These are phyloP conservation scores for Bostrychus sinensis DNA, from an alignment of 2,113 vertebrate genomes.

Conservation along the genomic window DNA sequence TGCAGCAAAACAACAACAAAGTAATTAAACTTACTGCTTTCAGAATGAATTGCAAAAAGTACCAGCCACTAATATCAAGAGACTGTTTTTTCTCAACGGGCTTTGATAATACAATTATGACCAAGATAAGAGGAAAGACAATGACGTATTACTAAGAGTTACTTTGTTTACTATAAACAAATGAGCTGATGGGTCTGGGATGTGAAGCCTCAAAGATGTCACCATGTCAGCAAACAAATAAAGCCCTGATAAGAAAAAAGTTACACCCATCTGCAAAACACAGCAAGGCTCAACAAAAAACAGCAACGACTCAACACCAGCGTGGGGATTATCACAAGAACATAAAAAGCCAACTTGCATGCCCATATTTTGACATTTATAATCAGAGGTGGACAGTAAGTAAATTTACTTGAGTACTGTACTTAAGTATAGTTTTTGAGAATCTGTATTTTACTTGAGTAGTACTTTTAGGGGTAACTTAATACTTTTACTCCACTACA, in stretches of 20 bases:
- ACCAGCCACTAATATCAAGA: neutral
- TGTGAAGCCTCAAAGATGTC: neutral
- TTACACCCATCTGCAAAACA: constrained; percentile 12
- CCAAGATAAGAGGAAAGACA: neutral
- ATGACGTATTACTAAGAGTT: neutral
- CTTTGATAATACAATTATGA: neutral
- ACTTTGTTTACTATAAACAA: neutral
- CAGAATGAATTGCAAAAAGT: neutral
- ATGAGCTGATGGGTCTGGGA: constrained; percentile 6
- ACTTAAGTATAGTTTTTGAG: too few relatives aligned
- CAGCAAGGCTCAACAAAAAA: neutral
- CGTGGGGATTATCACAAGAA: neutral
- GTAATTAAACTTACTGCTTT: too few relatives aligned
- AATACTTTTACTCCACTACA: too few relatives aligned
- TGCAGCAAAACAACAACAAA: too few relatives aligned
- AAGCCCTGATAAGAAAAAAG: neutral
- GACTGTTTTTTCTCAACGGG: neutral
- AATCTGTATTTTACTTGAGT: too few relatives aligned
- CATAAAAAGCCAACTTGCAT: neutral
- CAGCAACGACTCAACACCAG: neutral
- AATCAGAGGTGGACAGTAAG: too few relatives aligned
- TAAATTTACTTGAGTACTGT: too few relatives aligned
- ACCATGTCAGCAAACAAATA: constrained; percentile 9
- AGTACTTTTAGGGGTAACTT: too few relatives aligned
- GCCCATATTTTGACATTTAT: too few relatives aligned